A percentile compares a stretch with the other conserved stretches of the same genome.
These are phyloP conservation scores for Cepphus grylle DNA, from an alignment of 2,113 vertebrate genomes.

Conservation along the genomic window DNA sequence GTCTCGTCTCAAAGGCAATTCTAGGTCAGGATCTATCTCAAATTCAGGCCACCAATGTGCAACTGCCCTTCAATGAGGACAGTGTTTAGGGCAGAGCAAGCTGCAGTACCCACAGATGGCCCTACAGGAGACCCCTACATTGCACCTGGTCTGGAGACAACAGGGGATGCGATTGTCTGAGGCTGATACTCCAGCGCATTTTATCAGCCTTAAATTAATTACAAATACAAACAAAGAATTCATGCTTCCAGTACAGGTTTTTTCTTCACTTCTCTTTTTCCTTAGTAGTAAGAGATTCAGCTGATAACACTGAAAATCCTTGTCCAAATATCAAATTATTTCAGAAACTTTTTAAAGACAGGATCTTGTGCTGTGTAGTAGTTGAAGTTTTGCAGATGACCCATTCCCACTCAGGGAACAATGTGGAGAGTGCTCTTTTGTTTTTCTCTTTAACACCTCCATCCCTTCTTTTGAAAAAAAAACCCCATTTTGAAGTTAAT, in stretches of 20 bases:
- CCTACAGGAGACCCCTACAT: background rate
- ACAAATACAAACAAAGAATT: background rate
- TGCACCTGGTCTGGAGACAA: background rate
- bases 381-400: background rate
- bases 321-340: background rate
- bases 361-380: background rate
- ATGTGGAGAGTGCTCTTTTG: background rate
- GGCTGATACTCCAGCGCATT: background rate
- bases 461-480: background rate
- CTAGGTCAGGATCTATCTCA: background rate
- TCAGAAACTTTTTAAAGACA: background rate
- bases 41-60: background rate
- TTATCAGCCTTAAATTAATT: background rate
- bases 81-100: background rate
- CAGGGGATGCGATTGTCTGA: background rate
- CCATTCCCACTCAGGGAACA: background rate
- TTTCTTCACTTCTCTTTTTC: background rate
- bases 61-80: background rate
- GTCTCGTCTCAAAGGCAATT: background rate
- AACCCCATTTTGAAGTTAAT: background rate
- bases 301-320: background rate
- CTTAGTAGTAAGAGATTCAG: background rate
- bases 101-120: background rate
- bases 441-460: background rate
- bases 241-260: background rate